Evolutionary conservation across 2,113 vertebrate species (phyloP).

Genomic region (Myotis brandtii): DNA sequence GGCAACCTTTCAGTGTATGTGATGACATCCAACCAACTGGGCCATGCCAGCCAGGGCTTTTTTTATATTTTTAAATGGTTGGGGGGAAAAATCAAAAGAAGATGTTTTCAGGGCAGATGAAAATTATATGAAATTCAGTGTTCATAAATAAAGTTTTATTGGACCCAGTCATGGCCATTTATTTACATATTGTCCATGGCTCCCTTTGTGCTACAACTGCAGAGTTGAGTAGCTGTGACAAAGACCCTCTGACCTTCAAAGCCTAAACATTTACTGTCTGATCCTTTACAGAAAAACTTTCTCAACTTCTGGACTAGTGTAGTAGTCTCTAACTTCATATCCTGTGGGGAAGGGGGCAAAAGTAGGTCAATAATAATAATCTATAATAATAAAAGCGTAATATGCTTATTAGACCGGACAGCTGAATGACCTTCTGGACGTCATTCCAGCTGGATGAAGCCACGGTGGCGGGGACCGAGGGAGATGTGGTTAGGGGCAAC

Average conservation of each 20-base stretch:
- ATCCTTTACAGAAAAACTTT: not conserved
- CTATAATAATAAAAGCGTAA: too few relatives aligned
- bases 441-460: too few relatives aligned
- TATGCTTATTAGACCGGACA: too few relatives aligned
- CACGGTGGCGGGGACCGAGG: too few relatives aligned
- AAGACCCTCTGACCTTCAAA: not conserved
- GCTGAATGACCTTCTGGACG: too few relatives aligned
- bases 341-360: not conserved
- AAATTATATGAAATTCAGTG: not conserved
- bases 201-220: not conserved
- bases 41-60: not conserved
- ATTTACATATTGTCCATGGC: not conserved
- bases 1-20: not conserved
- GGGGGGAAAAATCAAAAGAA: not conserved
- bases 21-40: not conserved
- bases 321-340: not conserved
- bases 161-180: not conserved
- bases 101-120: not conserved
- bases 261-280: not conserved
- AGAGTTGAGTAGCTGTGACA: not conserved
- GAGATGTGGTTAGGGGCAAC: too few relatives aligned
- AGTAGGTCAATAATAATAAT: not conserved
- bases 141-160: conserved; percentile 18
- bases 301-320: not conserved
- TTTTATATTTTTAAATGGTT: conserved; percentile 31